phyloP scores from a whole-genome alignment of 2,888 invertebrate genomes.

The Blastobasis adustella region DNA sequence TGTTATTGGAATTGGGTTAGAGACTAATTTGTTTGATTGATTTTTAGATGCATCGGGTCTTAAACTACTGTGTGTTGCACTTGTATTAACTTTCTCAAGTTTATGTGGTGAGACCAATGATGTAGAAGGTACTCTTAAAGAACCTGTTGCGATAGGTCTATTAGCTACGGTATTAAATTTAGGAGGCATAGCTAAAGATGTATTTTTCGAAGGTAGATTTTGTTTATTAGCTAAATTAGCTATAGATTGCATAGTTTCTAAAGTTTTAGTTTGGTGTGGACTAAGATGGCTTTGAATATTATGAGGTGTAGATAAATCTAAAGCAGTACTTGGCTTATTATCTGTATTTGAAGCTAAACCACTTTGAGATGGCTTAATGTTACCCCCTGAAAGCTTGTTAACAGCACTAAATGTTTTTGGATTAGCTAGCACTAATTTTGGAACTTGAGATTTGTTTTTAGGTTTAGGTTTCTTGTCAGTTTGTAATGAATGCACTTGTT shows the following conservation, averaged over 20 bases:
- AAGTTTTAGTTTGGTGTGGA: conserved; percentile 59
- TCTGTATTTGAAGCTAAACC: conserved; percentile 26
- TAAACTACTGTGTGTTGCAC: conserved; percentile 26
- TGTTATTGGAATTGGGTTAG: conserved; percentile 32
- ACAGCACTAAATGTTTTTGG: conserved; percentile 54
- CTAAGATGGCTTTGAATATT: conserved; percentile 54
- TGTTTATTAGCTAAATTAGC: conserved; percentile 69
- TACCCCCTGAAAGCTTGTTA: conserved; percentile 42
- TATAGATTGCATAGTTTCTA: conserved; percentile 71
- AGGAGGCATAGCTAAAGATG: conserved; percentile 43
- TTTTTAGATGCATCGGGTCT: conserved; percentile 43
- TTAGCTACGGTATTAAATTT: conserved; percentile 25
- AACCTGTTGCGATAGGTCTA: conserved; percentile 37
- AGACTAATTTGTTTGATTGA: conserved; percentile 36
- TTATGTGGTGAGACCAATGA: conserved; percentile 47
- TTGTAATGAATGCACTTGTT: conserved; percentile 58
- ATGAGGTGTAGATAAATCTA: conserved; percentile 66
- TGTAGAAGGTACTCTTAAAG: conserved; percentile 50
- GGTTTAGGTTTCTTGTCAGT: conserved; percentile 61
- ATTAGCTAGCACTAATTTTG: conserved; percentile 60
- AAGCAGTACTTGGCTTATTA: conserved; percentile 53
- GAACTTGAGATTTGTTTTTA: conserved; percentile 65
- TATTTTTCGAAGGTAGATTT: conserved; percentile 47
- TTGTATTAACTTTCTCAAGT: conserved; percentile 40
- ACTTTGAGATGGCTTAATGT: conserved; percentile 31